Evolutionary conservation across 1,140 invertebrate species (phyloP), one percentile per base, ranked within the genome.

Genomic region (Orussus abietinus): DNA sequence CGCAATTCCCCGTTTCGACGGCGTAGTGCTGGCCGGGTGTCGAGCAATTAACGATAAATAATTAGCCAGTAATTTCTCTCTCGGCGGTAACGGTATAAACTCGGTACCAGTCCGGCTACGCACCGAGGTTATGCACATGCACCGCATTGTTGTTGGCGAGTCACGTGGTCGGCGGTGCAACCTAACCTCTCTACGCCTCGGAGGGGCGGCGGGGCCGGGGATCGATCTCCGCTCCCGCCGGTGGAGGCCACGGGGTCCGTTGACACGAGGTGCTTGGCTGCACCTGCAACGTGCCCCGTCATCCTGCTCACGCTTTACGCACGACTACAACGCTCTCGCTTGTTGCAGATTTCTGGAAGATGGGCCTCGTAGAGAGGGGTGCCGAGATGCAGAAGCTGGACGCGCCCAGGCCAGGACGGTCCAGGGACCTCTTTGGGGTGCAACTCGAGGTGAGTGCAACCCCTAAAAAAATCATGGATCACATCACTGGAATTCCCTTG

Each of bases 341-440:
- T 21, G 42, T 55, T 46, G 42, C 50, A 49, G 45, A 39, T 35
- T 51, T 38, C 48, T 35, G 19, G 47, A 60, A 61, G 51, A 70
- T 72, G 69, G 69, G 67, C 55, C 51, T 72, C 26, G 65, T 66
- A 3, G 69, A 70, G 45, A 58, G 62, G 36, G 59, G 57, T 57
- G 59, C 51, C 32, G 57, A 66, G 55, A 66, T 69, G 61, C 55
- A 67, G 45, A 59, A 59, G 45, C 45, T 66, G 47, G 56, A 66
- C 45, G 42, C 59, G 57, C 22, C 59, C 50, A 58, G 69, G 61
- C 66, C 69, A 34, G 56, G 70, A 63, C 64, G 77, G 39, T 75
- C 77, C 20, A 55, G 78, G 42, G 79, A 81, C 57, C 65, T 82
- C 14, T 82, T 82, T 52, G 80, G 80, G 14, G 74, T 82, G 31